Percentiles rank a stretch among this genome's conserved stretches.
Conservation (phyloP, 1,140 invertebrate genomes). For the Eriosoma lanigerum region DNA sequence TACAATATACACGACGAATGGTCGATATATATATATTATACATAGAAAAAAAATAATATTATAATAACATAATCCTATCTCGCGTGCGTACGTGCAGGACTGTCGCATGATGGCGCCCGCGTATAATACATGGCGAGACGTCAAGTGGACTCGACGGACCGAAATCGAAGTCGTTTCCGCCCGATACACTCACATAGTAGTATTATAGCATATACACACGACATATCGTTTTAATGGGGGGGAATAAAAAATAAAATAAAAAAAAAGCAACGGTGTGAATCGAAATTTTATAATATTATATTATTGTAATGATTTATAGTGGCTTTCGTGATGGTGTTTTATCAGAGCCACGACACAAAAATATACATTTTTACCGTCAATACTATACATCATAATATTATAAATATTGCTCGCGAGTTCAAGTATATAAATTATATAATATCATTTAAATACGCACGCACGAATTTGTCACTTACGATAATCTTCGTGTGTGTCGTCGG, state of each 20-base stretch:
- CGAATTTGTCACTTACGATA: neutral
- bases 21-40: too few species aligned
- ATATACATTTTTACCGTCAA: too few species aligned
- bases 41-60: too few species aligned
- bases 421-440: neutral
- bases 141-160: conserved; percentile 11
- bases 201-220: neutral
- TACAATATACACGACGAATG: neutral
- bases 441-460: neutral
- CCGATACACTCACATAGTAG: too few species aligned
- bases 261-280: neutral
- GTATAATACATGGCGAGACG: neutral
- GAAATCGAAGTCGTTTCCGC: conserved; percentile 30
- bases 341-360: too few species aligned
- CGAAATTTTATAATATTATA: neutral
- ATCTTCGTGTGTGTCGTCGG: neutral
- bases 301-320: too few species aligned
- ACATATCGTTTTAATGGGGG: neutral
- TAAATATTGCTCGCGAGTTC: neutral
- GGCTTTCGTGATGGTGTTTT: too few species aligned
- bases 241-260: too few species aligned
- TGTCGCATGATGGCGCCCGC: neutral
- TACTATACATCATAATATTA: too few species aligned
- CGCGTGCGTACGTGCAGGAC: neutral
- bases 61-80: conserved; percentile 34